Conservation (phyloP, 2,113 vertebrate species). For the Corythornis cristatus region DNA sequence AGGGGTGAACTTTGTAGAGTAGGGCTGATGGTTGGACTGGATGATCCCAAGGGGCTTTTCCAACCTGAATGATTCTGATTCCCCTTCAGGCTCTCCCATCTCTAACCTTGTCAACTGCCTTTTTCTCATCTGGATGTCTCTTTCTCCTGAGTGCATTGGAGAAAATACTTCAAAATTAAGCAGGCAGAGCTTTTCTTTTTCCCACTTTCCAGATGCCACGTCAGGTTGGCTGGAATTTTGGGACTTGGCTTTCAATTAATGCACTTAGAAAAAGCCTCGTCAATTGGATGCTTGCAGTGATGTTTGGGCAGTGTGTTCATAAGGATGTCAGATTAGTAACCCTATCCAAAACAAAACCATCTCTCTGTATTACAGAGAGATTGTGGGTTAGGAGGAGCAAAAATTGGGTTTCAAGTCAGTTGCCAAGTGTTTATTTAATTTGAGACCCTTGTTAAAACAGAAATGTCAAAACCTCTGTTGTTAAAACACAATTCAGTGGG, state of each 20-base stretch:
- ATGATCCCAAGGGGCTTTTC: too few species aligned
- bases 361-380: neutral
- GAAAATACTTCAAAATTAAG: neutral
- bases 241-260: neutral
- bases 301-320: neutral
- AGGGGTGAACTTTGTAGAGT: too few species aligned
- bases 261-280: neutral
- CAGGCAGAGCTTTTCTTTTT: neutral
- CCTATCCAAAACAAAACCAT: neutral
- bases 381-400: neutral
- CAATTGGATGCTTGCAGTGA: neutral
- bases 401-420: neutral
- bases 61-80: neutral
- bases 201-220: rapidly evolving
- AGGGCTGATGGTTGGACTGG: too few species aligned
- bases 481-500: neutral
- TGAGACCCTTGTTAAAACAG: rapidly evolving
- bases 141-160: neutral
- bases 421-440: neutral
- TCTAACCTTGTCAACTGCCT: neutral
- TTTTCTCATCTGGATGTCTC: neutral
- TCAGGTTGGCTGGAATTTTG: neutral
- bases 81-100: neutral
- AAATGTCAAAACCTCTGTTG: neutral
- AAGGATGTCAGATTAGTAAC: neutral